A percentile compares a stretch with the other conserved stretches of the same genome.
Evolutionary conservation across 2,888 invertebrate species (phyloP).

Genomic region (Deilephila elpenor): DNA sequence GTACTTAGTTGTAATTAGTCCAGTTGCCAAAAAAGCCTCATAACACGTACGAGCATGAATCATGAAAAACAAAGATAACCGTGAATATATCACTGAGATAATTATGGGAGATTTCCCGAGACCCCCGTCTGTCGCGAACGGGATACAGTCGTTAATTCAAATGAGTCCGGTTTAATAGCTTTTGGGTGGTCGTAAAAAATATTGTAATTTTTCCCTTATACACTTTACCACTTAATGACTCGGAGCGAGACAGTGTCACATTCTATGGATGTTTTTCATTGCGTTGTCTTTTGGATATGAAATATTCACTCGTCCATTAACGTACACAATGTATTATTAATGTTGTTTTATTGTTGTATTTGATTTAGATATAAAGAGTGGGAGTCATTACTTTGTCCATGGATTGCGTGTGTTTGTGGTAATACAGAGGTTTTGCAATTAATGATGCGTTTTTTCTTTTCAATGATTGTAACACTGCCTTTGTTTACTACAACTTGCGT

Average conservation of each 20-base stretch:
- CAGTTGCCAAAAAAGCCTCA: not conserved
- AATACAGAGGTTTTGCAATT: too few relatives aligned
- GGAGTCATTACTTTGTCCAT: too few relatives aligned
- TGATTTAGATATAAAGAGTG: too few relatives aligned
- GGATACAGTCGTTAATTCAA: constrained; percentile 34
- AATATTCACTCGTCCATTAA: constrained; percentile 1
- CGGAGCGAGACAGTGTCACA: constrained; percentile 32
- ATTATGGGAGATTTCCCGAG: constrained; percentile 25
- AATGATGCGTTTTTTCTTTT: too few relatives aligned
- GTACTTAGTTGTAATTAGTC: constrained; percentile 7
- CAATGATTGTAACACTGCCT: too few relatives aligned
- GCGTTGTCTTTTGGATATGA: constrained; percentile 18
- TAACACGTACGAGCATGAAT: constrained; percentile 8
- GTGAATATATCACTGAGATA: constrained; percentile 22
- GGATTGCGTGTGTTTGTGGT: too few relatives aligned
- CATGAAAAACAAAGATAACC: constrained; percentile 8
- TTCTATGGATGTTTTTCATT: constrained; percentile 39
- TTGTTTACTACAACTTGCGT: too few relatives aligned
- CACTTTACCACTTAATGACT: constrained; percentile 25
- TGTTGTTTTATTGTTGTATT: not conserved
- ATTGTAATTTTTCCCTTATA: constrained; percentile 30
- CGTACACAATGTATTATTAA: not conserved
- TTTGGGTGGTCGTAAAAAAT: constrained; percentile 30
- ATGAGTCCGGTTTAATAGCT: constrained; percentile 30
- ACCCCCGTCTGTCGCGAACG: constrained; percentile 22